Conservation (phyloP, 2,113 vertebrate genomes). For the Gadus chalcogrammus region DNA sequence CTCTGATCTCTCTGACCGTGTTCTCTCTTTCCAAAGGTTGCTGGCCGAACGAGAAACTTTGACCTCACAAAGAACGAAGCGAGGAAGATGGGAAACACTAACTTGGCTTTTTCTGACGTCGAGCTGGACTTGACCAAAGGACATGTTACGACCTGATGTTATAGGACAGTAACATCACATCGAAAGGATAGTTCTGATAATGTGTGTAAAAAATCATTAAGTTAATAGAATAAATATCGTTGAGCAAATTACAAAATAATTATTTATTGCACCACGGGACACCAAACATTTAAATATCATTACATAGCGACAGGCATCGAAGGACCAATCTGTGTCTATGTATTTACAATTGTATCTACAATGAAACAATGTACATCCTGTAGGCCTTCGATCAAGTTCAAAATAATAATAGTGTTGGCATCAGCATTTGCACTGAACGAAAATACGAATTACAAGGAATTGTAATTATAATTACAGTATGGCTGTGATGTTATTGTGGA, state of each 20-base stretch:
- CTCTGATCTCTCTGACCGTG: background rate
- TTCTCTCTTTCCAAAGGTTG: constrained; percentile 23
- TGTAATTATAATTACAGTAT: no score
- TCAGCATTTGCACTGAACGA: no score
- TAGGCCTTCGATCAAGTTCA: no score
- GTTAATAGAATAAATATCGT: background rate
- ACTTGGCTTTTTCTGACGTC: constrained; percentile 42
- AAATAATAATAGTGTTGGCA: no score
- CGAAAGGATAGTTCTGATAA: no score
- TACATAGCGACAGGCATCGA: constrained; percentile 74
- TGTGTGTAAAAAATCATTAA: background rate
- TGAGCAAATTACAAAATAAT: background rate
- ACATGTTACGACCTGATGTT: constrained; percentile 12
- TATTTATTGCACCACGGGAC: no score
- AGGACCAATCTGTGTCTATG: no score
- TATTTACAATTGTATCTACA: no score
- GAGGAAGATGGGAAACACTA: constrained; percentile 34
- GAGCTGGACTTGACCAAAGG: constrained; percentile 45
- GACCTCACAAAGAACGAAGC: constrained; percentile 29
- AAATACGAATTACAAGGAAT: no score
- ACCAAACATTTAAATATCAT: background rate
- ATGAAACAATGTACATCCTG: no score
- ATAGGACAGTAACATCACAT: background rate
- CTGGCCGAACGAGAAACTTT: constrained; percentile 18
- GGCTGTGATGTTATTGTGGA: no score